Evolutionary conservation across 2,797 vertebrate species (phyloP).

Genomic region (Scleropages formosus): DNA sequence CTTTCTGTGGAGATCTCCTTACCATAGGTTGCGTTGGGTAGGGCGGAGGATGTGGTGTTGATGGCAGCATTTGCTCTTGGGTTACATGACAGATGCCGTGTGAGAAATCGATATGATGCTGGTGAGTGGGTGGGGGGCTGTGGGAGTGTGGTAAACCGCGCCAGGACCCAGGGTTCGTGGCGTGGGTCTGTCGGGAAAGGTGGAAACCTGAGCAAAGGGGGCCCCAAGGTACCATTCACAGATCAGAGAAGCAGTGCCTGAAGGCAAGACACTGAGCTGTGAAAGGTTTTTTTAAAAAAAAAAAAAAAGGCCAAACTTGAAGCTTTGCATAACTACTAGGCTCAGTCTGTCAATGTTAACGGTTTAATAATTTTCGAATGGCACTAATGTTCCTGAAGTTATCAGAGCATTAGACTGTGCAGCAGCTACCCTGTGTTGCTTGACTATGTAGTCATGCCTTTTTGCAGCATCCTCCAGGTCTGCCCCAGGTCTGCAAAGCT

Average conservation of each 20-base stretch:
- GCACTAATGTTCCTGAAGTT: too few relatives aligned
- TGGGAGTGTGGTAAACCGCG: constrained; percentile 15
- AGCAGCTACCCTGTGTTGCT: too few relatives aligned
- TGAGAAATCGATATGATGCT: constrained; percentile 49
- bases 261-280: too few relatives aligned
- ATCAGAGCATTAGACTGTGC: too few relatives aligned
- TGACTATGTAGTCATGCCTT: background rate
- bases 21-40: too few relatives aligned
- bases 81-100: constrained; percentile 48
- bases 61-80: constrained; percentile 28
- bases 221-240: constrained; percentile 33
- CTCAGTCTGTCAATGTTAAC: too few relatives aligned
- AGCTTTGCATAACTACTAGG: too few relatives aligned
- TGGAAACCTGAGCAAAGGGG: constrained; percentile 46
- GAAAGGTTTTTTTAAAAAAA: too few relatives aligned
- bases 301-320: too few relatives aligned
- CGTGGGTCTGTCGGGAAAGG: constrained; percentile 10
- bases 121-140: background rate
- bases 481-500: too few relatives aligned
- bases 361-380: too few relatives aligned
- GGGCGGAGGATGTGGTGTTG: background rate
- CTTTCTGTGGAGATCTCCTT: constrained; percentile 25
- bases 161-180: constrained; percentile 32
- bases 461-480: background rate
- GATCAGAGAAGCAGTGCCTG: too few relatives aligned